phyloP scores from a whole-genome alignment of 2,113 vertebrate genomes.

The Toxotes chatareus region DNA sequence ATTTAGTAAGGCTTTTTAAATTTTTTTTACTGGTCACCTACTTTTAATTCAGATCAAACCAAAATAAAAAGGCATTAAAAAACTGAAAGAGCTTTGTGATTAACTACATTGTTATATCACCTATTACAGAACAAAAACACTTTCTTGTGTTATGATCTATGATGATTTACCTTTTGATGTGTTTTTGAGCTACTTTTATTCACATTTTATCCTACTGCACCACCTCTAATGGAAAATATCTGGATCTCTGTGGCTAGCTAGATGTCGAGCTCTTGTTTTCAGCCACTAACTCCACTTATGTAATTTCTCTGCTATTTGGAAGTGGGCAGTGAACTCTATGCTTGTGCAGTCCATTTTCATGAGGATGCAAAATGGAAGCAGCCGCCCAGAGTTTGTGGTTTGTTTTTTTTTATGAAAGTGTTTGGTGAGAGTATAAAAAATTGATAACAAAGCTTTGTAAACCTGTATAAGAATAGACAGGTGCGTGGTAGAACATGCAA shows the following conservation, averaged over 20 bases:
- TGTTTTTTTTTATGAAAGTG: constrained; percentile 12
- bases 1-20: not conserved
- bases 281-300: not conserved
- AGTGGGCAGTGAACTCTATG: not conserved
- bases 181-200: not conserved
- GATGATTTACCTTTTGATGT: not conserved
- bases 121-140: no score
- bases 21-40: not conserved
- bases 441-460: not conserved
- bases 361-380: not conserved
- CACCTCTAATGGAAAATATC: not conserved
- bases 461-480: constrained; percentile 34
- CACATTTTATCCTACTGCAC: not conserved
- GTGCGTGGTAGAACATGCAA: constrained; percentile 12
- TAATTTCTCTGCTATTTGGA: not conserved
- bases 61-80: not conserved
- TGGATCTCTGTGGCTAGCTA: not conserved
- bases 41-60: not conserved
- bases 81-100: not conserved
- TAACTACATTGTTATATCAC: not conserved
- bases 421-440: constrained; percentile 11
- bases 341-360: not conserved
- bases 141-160: not conserved
- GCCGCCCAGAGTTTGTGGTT: constrained; percentile 1
- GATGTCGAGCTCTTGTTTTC: not conserved